Base-by-base conservation (phyloP, 2,797 vertebrate genomes). In the Rachycentron canadum region DNA sequence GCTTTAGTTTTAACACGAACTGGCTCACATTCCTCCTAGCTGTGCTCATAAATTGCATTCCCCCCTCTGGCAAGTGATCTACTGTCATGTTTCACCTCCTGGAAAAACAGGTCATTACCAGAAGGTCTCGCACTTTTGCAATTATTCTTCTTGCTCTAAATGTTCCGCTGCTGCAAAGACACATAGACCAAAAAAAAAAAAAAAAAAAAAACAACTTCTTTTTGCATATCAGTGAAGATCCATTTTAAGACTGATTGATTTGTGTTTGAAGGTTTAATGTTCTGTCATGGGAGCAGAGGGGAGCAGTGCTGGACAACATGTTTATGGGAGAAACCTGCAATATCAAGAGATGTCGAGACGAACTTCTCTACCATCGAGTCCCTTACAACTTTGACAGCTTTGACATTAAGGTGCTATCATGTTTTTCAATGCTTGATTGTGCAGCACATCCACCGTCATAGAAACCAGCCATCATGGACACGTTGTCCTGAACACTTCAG, bases 351-450 rank as follows among this genome's bases (percentile, higher is more conserved):
- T 95, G 72, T 61, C 91, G 47, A 0, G 88, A 69, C n/a, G 95
- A 57, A 0, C 3, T 58, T 73, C 95, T 95, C 59, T 90, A 74
- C 0, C 96, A 97, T 32, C 94, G 97, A 3, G n/a, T 98, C n/a
- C 94, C 97, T 1, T 93, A 88, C 0, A 99, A 99, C 84, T 87
- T 99, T 53, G 92, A 97, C 60, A 88, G 28, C 72, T 93, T 97
- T 82, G 92, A 87, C 53, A 97, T 99, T 28, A 94, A 97, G 96
- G 98, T 97, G 94, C 26, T 19, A 0, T 50, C 43, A 6, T n/a
- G 34, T 4, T 23, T 61, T n/a, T 6, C 1, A 19, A 28, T 53
- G 56, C 19, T 7, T 4, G 1, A 56, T 21, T 36, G 1, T n/a
- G 10, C 5, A 5, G 9, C 3, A 40, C 1, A 19, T 58, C 6